Evolutionary conservation across 2,888 invertebrate species (phyloP), one percentile per base, ranked within the genome.

Genomic region (Nomada lathburiana): DNA sequence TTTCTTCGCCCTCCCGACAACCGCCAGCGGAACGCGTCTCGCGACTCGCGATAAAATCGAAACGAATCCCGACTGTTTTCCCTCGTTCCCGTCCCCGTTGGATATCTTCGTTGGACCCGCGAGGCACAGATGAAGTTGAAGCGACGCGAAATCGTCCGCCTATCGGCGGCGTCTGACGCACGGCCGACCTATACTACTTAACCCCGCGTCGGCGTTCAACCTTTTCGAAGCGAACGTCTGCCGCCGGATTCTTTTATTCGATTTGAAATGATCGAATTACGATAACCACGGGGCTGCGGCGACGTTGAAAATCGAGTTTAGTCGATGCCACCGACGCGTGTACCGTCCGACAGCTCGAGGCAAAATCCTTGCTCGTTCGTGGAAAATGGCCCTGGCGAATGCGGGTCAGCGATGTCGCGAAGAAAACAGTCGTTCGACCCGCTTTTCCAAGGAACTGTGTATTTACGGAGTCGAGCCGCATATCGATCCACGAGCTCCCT

Each of bases 401-500:
- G 44, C n/a, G 42, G 78, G 78, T 75, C 78, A 82, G n/a, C 50
- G 42, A 47, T 50, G 63, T 68, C 57, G 44, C 64, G 75, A 77
- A 77, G 79, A 76, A 80, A 83, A 81, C 79, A 75, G 62, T 72
- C 64, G 81, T 75, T 76, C 79, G 85, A 75, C 83, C 85, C 36
- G 76, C 52, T 86, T 86, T 76, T 23, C 55, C 69, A 71, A 86
- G 75, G 74, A 80, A 65, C 59, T 53, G 36, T 53, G 68, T 86
- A 85, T 86, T 82, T 83, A 75, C 80, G 26, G 71, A n/a, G 57
- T 36, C 69, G 68, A 67, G 74, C 71, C 70, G 60, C 70, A 79
- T 86, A 86, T 86, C 86, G 86, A 86, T 86, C 86, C 76, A 42
- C 77, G 83, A 78, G 68, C 82, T 80, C 75, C 20, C 60, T 55